Percentiles rank a stretch among this genome's conserved stretches.
phyloP scores from a whole-genome alignment of 2,797 vertebrate species.

The Megalops cyprinoides region DNA sequence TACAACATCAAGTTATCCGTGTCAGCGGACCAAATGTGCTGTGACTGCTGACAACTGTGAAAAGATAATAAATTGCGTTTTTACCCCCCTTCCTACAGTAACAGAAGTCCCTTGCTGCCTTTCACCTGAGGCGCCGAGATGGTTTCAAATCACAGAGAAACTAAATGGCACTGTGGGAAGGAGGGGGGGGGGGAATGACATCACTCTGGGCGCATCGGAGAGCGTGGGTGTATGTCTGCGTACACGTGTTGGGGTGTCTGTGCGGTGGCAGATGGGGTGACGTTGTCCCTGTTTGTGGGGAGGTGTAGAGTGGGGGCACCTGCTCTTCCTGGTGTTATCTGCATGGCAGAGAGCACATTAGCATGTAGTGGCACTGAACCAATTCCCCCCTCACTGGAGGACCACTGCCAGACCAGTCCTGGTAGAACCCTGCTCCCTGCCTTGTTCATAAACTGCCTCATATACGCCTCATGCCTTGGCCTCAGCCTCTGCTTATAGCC shows the following conservation, averaged over 20 bases:
- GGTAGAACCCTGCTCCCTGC: no score
- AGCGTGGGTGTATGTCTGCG: background rate
- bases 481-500: no score
- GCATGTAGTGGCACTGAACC: background rate
- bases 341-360: background rate
- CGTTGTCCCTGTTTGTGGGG: no score
- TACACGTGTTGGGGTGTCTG: background rate
- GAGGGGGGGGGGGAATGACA: background rate
- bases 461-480: no score
- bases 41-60: constrained; percentile 46
- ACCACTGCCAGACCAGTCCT: no score
- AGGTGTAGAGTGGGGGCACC: no score
- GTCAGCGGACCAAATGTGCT: constrained; percentile 46
- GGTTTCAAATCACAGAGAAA: constrained; percentile 9
- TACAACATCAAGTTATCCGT: constrained; percentile 58
- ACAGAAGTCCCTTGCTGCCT: background rate
- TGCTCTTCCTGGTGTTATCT: no score
- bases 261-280: no score
- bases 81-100: constrained; percentile 31
- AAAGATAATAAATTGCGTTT: constrained; percentile 48
- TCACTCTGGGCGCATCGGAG: background rate
- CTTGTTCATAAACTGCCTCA: no score
- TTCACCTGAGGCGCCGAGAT: constrained; percentile 31
- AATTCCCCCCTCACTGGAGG: no score
- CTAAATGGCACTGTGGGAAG: background rate